Evolutionary conservation across 2,113 vertebrate species (phyloP).

Genomic region (Neofelis nebulosa): DNA sequence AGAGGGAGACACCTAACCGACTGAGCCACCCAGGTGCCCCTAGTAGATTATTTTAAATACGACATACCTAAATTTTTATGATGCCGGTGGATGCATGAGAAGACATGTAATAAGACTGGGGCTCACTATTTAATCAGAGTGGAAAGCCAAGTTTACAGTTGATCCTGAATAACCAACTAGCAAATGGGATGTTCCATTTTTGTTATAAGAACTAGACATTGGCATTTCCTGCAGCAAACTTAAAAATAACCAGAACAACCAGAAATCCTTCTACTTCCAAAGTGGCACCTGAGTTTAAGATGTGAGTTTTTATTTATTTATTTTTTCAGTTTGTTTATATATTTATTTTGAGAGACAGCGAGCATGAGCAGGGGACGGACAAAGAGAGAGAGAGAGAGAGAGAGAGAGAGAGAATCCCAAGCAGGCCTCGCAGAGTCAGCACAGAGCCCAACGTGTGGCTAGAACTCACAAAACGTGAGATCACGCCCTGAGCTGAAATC

Average conservation of each 20-base stretch:
- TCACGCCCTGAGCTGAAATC: too few relatives aligned
- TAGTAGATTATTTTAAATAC: not conserved
- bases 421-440: too few relatives aligned
- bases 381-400: too few relatives aligned
- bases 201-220: not conserved
- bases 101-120: not conserved
- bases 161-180: too few relatives aligned
- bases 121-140: not conserved
- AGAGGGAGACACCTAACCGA: not conserved
- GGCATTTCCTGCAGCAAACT: not conserved
- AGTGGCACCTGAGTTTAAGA: not conserved
- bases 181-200: rapidly evolving
- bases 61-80: too few relatives aligned
- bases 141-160: not conserved
- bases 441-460: too few relatives aligned
- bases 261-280: not conserved
- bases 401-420: too few relatives aligned
- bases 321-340: too few relatives aligned
- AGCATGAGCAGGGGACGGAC: too few relatives aligned
- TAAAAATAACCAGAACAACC: not conserved
- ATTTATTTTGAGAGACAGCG: too few relatives aligned
- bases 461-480: too few relatives aligned
- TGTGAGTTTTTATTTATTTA: too few relatives aligned
- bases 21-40: not conserved
- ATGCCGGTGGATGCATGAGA: not conserved